Base-by-base conservation (phyloP, 2,888 invertebrate genomes). In the Caenorhabditis sulstoni region DNA sequence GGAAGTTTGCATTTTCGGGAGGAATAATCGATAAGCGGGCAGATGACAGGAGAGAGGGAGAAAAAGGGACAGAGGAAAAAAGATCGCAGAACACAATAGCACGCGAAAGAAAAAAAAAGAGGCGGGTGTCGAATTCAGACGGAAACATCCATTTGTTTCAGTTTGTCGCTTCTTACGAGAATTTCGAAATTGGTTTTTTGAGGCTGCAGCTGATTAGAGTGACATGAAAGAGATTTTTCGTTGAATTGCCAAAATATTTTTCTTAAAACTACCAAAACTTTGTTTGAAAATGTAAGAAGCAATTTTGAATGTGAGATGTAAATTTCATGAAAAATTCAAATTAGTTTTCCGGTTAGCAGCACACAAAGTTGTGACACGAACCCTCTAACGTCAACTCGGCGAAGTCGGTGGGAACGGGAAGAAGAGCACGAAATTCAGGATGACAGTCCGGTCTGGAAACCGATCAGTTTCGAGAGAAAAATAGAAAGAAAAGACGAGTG, bases 331-430 rank as follows among this genome's bases (percentile, higher is more conserved):
- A n/a, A n/a, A n/a, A 7, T 29, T 29, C 29, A 7, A 29, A 29
- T 29, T 7, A n/a, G 29, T 29, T 29, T 29, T 29, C 29, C 4
- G 29, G 29, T 29, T 29, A 29, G 29, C 29, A 29, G 29, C 29
- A 29, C 29, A 29, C 29, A 29, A 50, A 29, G 7, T 22, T 37
- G 16, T 37, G 16, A 18, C n/a, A 65, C 66, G 45, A 44, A 66
- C 66, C 66, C 57, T 57, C 47, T 3, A 57, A 58, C 58, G 67
- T 67, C 67, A 66, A 55, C 66, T 66, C 45, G 66, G 55, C 55
- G 20, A 66, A 53, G 57, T 52, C 65, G 65, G 39, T 55, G 66
- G 58, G 23, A 52, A 50, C 52, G 50, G 52, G 16, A 14, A 50
- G 57, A 41, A 50, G 67, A 49, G 62, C 61, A 71, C 47, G 41